Conservation (phyloP, 2,113 vertebrate species). For the Taurulus bubalis region DNA sequence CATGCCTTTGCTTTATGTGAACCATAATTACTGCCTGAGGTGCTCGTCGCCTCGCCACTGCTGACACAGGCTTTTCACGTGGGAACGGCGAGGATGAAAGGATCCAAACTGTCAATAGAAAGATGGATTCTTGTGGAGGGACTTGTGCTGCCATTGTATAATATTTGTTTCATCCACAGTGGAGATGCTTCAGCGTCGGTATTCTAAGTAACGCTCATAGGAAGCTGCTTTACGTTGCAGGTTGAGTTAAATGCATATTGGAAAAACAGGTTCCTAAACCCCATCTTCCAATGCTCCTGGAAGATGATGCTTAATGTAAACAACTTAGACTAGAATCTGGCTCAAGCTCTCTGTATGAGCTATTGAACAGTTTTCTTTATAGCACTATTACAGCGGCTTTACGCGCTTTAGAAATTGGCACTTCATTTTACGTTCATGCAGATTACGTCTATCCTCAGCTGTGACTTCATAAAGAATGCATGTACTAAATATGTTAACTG, state of each 20-base stretch:
- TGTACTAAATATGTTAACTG: neutral
- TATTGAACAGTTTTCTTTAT: neutral
- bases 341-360: neutral
- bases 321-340: neutral
- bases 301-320: slow-evolving; percentile 32
- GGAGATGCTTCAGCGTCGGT: neutral
- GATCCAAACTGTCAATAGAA: slow-evolving; percentile 43
- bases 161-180: slow-evolving; percentile 35
- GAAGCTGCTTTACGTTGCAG: neutral
- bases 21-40: slow-evolving; percentile 56
- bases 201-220: neutral
- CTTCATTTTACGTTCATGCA: neutral
- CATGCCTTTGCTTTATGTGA: slow-evolving; percentile 44
- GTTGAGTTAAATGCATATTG: neutral
- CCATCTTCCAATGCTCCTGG: neutral
- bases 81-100: slow-evolving; percentile 46
- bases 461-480: neutral
- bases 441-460: neutral
- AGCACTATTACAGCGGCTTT: neutral
- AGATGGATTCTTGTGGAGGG: slow-evolving; percentile 12
- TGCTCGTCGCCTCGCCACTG: slow-evolving; percentile 24
- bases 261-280: neutral
- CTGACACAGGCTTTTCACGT: slow-evolving; percentile 56
- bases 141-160: neutral
- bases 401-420: neutral